phyloP scores from a whole-genome alignment of 2,888 invertebrate genomes.

The Rhynchonema sp. region DNA sequence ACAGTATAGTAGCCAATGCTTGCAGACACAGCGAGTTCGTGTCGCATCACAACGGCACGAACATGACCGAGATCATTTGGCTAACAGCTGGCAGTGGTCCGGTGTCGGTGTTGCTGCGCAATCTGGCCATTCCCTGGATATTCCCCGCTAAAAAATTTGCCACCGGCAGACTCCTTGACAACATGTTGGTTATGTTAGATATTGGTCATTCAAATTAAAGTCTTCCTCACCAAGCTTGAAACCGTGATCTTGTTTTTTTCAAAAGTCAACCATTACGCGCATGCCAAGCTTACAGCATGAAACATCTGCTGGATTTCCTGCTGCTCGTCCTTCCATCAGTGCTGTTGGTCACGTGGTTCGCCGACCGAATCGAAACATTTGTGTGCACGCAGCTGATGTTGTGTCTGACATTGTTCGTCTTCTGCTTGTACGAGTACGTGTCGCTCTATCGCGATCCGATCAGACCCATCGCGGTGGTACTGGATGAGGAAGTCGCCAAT shows the following conservation, averaged over 20 bases:
- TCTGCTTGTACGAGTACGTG: slow-evolving; percentile 8
- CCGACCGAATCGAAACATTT: slow-evolving; percentile 8
- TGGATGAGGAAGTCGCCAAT: slow-evolving; percentile 6
- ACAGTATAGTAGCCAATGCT: too few species aligned
- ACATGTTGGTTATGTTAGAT: too few species aligned
- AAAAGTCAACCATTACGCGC: too few species aligned
- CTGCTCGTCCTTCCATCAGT: slow-evolving; percentile 14
- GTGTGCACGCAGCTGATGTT: not conserved
- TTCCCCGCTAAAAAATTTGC: slow-evolving; percentile 13
- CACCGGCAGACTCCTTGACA: not conserved
- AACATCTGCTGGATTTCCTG: slow-evolving; percentile 15
- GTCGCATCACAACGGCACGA: slow-evolving; percentile 11
- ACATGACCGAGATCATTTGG: slow-evolving; percentile 9
- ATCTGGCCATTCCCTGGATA: slow-evolving; percentile 17
- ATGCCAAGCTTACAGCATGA: slow-evolving; percentile 19
- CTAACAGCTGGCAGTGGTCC: slow-evolving; percentile 6
- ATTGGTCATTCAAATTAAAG: too few species aligned
- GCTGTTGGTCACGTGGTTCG: slow-evolving; percentile 10
- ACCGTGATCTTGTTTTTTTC: too few species aligned
- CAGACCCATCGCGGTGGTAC: not conserved
- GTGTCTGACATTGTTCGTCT: slow-evolving; percentile 4
- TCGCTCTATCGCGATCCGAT: not conserved
- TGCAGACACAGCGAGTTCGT: slow-evolving; percentile 11
- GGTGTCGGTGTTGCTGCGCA: slow-evolving; percentile 12
- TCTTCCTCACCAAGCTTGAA: too few species aligned